These are phyloP conservation scores for Aleiodes sp. DNA, from an alignment of 1,140 invertebrate genomes.

Conservation along the genomic window DNA sequence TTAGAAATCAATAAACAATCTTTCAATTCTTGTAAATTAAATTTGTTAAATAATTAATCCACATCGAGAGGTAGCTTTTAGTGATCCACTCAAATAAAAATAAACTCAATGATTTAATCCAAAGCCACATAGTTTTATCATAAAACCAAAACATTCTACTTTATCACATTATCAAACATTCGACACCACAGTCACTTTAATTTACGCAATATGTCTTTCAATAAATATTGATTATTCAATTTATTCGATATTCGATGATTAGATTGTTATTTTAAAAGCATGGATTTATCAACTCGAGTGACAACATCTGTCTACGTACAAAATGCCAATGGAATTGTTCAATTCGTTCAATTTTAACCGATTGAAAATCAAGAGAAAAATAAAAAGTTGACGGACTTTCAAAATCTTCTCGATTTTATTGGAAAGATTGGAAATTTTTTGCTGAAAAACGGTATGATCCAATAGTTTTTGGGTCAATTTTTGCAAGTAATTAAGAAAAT, in stretches of 20 bases:
- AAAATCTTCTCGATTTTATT: no score
- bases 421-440: no score
- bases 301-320: conserved; percentile 52
- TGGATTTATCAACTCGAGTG: conserved; percentile 59
- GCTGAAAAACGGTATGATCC: no score
- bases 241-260: conserved; percentile 62
- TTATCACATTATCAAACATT: conserved; percentile 33
- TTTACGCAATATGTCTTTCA: conserved; percentile 42
- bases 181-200: conserved; percentile 38
- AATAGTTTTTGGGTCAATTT: no score
- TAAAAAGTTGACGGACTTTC: no score
- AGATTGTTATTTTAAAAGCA: conserved; percentile 61
- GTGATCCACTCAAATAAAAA: conserved; percentile 1
- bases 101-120: conserved; percentile 10
- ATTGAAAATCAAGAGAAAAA: no score
- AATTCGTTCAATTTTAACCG: conserved; percentile 3
- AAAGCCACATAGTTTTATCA: not conserved
- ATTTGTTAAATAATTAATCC: not conserved
- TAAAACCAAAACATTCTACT: conserved; percentile 10
- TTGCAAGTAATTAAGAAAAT: no score
- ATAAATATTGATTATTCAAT: conserved; percentile 56
- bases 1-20: no score
- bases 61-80: conserved; percentile 12
- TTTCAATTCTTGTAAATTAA: not conserved
- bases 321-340: not conserved